A percentile compares a stretch with the other conserved stretches of the same genome.
Evolutionary conservation across 1,140 invertebrate genomes (phyloP).

Genomic region (Antheraea mylitta): DNA sequence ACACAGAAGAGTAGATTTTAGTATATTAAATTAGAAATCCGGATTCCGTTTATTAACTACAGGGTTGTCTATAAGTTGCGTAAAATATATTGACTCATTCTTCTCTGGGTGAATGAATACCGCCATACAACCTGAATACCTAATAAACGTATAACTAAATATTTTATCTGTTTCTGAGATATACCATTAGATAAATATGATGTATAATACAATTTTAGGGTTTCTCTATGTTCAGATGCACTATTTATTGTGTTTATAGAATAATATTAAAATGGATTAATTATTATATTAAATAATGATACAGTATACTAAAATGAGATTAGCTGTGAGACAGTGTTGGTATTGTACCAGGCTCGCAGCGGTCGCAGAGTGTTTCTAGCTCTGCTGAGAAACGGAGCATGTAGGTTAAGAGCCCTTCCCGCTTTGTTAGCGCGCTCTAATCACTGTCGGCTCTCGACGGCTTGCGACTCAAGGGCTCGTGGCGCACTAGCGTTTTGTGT

Average conservation of each 20-base stretch:
- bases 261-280: not conserved
- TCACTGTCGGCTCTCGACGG: conserved; percentile 67
- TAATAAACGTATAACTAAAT: no score
- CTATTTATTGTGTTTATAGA: not conserved
- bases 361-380: conserved; percentile 52
- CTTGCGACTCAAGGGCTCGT: conserved; percentile 62
- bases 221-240: not conserved
- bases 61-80: not conserved
- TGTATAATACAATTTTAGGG: no score
- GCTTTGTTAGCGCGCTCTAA: conserved; percentile 75
- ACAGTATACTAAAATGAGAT: conserved; percentile 37
- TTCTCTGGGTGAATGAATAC: no score
- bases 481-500: conserved; percentile 71
- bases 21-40: not conserved
- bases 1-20: no score
- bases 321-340: conserved; percentile 40
- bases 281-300: not conserved
- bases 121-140: no score
- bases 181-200: no score
- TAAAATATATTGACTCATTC: no score
- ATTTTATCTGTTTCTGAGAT: no score
- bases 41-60: not conserved
- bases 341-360: conserved; percentile 50
- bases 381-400: conserved; percentile 70
- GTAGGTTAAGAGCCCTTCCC: conserved; percentile 70